Base-by-base conservation (phyloP, 2,888 invertebrate genomes). In the Cerastis leucographa region DNA sequence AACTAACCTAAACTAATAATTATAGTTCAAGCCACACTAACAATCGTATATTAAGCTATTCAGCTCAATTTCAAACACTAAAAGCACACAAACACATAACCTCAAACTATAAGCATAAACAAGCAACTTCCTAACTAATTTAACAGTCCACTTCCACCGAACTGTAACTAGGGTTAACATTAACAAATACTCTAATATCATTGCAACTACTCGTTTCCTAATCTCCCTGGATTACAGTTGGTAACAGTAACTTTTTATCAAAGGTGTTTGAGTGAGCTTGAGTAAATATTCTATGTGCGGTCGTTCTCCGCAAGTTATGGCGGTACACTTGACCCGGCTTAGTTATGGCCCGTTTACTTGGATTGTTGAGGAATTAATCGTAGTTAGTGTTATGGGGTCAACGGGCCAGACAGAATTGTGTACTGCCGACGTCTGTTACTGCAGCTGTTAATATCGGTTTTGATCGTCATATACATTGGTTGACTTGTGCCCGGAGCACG, bases 251-350 rank as follows among this genome's bases (percentile, higher is more conserved):
- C 81, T 87, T 89, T 87, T 80, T 90, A 89, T 91, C 89, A 91
- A 90, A 80, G 81, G 81, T 83, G 82, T 85, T 83, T 78, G 81
- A 86, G 83, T 82, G 83, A 87, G 86, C 82, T 83, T 62, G 81
- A 87, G 90, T 93, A 91, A 93, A 93, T 93, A 93, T 93, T 93
- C 86, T 90, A 90, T 89, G 90, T 90, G 92, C 90, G 92, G 92
- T 91, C 86, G 80, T 87, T 83, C 76, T 72, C 86, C 81, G 85
- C 89, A 88, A 93, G 91, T 93, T 92, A 92, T 89, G 83, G 90
- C 77, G 91, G 91, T 90, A 81, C 83, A 76, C 80, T 84, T 83
- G 87, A 85, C 87, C 89, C 85, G 81, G 71, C 87, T 90, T 87
- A 89, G 89, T 89, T 88, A 89, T 86, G 86, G 79, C 70, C 68